A percentile compares a stretch with the other conserved stretches of the same genome.
Evolutionary conservation across 2,888 invertebrate species (phyloP).

Genomic region (Seladonia tumulorum): DNA sequence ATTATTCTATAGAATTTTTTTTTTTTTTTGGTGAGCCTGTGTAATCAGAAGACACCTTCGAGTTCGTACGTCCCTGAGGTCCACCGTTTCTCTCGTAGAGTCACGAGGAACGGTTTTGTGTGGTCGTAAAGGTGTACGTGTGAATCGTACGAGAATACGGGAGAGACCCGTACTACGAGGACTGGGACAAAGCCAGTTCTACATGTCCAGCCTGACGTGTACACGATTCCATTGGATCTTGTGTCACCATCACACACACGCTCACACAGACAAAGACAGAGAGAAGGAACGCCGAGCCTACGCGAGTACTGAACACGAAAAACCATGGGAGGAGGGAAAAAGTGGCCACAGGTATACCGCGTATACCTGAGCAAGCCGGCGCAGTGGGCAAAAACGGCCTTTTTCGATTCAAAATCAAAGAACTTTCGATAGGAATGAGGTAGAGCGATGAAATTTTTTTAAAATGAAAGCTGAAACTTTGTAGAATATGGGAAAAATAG

Average conservation of each 20-base stretch:
- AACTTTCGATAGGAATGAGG: too few relatives aligned
- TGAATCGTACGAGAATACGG: constrained; percentile 61
- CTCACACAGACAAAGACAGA: too few relatives aligned
- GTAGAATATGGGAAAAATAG: too few relatives aligned
- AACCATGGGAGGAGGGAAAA: constrained; percentile 50
- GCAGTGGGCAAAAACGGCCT: too few relatives aligned
- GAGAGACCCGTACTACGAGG: constrained; percentile 57
- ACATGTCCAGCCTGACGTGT: constrained; percentile 44
- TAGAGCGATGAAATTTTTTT: too few relatives aligned
- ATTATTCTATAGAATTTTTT: too few relatives aligned
- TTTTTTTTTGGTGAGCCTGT: too few relatives aligned
- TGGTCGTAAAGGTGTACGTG: constrained; percentile 51
- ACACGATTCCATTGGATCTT: constrained; percentile 52
- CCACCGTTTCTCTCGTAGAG: constrained; percentile 54
- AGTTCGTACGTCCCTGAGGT: constrained; percentile 50
- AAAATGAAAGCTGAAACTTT: too few relatives aligned
- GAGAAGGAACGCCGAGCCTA: constrained; percentile 17
- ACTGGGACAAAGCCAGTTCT: constrained; percentile 69
- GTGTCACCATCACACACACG: constrained; percentile 46
- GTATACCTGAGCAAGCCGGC: constrained; percentile 35
- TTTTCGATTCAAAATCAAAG: too few relatives aligned
- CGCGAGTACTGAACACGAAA: constrained; percentile 34
- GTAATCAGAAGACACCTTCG: too few relatives aligned
- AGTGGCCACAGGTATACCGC: constrained; percentile 47
- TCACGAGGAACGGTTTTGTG: constrained; percentile 49